Percentiles rank a stretch among this genome's conserved stretches.
phyloP scores from a whole-genome alignment of 2,797 vertebrate genomes.

The Scolopax bukidnonensis region DNA sequence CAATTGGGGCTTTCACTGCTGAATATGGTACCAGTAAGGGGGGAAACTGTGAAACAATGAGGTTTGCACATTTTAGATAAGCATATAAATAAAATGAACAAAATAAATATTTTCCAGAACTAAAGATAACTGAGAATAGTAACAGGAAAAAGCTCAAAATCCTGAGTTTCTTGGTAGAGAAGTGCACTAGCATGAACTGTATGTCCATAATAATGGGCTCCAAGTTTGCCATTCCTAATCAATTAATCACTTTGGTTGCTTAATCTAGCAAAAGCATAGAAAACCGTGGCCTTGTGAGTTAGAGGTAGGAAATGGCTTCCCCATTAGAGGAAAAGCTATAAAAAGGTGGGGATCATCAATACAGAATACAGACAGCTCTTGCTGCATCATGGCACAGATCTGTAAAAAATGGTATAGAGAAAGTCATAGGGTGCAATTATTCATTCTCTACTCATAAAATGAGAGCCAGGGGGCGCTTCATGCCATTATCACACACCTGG shows the following conservation, averaged over 20 bases:
- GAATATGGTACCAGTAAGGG: neutral
- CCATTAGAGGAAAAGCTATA: neutral
- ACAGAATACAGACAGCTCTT: neutral
- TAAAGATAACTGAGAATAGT: neutral
- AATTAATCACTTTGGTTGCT: neutral
- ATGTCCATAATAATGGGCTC: neutral
- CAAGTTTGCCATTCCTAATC: neutral
- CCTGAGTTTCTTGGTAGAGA: neutral
- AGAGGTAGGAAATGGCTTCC: neutral
- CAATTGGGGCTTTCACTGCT: neutral
- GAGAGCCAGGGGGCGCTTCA: neutral
- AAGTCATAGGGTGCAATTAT: neutral
- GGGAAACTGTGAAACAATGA: neutral
- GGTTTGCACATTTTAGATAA: neutral
- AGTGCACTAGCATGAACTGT: neutral
- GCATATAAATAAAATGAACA: neutral
- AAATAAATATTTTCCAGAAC: neutral
- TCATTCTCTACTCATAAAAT: neutral
- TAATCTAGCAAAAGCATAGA: neutral
- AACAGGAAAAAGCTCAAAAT: neutral
- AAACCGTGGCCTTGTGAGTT: neutral
- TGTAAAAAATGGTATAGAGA: neutral
- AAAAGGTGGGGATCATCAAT: neutral
- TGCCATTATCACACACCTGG: neutral
- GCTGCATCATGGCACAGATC: neutral